Conservation (phyloP, 2,888 invertebrate species). For the Macaria notata region DNA sequence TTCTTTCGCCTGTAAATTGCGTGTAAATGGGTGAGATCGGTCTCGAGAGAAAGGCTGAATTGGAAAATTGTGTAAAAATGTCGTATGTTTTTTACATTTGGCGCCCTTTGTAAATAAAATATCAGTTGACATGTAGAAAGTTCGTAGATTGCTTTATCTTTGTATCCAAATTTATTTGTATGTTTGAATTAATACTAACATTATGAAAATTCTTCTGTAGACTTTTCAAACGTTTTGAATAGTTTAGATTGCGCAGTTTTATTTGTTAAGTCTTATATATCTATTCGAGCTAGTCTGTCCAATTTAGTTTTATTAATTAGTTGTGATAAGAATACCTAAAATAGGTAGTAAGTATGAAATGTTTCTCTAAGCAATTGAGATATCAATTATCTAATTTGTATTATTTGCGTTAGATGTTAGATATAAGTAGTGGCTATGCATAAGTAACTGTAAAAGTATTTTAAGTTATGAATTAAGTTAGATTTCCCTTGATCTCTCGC, state of each 20-base stretch:
- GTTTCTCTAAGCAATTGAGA: neutral
- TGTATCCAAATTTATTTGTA: slow-evolving; percentile 7
- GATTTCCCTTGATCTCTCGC: slow-evolving; percentile 17
- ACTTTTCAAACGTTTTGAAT: neutral
- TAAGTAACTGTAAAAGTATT: slow-evolving; percentile 1
- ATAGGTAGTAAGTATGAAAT: too few species aligned
- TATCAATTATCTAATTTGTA: neutral
- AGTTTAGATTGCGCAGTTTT: neutral
- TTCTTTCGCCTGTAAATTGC: slow-evolving; percentile 14
- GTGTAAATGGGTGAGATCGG: slow-evolving; percentile 20
- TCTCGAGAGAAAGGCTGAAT: slow-evolving; percentile 57
- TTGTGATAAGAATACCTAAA: too few species aligned
- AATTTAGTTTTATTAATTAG: neutral
- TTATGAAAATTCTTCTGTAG: slow-evolving; percentile 4
- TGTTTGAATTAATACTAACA: too few species aligned
- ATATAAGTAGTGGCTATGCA: neutral
- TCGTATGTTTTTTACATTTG: slow-evolving; percentile 35
- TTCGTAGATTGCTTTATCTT: slow-evolving; percentile 49
- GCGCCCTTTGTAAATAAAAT: slow-evolving; percentile 56
- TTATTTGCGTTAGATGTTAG: slow-evolving; percentile 7
- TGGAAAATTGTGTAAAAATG: slow-evolving; percentile 46
- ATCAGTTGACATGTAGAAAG: slow-evolving; percentile 40
- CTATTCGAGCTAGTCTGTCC: too few species aligned
- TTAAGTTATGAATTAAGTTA: slow-evolving; percentile 6
- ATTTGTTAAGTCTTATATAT: neutral